These are phyloP conservation scores for Crenuchus spilurus DNA, from an alignment of 2,797 vertebrate species.

Conservation along the genomic window DNA sequence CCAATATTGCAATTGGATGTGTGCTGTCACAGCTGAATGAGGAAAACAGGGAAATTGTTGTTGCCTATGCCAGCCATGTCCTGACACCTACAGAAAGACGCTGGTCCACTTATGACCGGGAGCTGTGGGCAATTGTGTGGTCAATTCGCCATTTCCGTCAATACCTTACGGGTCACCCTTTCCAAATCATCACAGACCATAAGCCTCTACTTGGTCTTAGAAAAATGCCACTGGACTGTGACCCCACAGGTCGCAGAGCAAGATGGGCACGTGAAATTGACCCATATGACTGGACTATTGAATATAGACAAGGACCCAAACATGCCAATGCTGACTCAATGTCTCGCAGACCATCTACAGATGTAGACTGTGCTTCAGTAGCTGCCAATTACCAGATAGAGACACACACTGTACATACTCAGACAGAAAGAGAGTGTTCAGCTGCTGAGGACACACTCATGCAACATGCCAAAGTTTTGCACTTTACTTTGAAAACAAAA, in stretches of 20 bases:
- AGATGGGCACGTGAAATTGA: not conserved
- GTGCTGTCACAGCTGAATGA: constrained; percentile 7
- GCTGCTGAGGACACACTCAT: not conserved
- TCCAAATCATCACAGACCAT: constrained; percentile 2
- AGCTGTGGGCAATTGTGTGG: constrained; percentile 15
- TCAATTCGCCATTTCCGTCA: constrained; percentile 8
- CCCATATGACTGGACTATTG: constrained; percentile 2
- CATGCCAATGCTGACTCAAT: not conserved
- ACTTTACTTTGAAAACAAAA: not conserved
- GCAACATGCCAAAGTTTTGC: not conserved
- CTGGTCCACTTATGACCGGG: constrained; percentile 13
- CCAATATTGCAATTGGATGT: constrained; percentile 17
- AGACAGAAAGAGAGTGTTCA: not conserved
- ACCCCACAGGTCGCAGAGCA: not conserved
- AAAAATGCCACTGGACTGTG: not conserved
- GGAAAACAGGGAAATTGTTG: not conserved
- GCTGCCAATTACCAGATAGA: not conserved
- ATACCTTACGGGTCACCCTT: not conserved
- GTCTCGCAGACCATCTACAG: not conserved
- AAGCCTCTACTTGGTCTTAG: constrained; percentile 16
- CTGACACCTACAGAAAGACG: constrained; percentile 23
- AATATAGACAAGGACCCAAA: not conserved
- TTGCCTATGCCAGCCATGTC: constrained; percentile 20
- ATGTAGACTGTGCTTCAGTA: not conserved
- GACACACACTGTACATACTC: not conserved